Percentiles rank a stretch among this genome's conserved stretches.
These are phyloP conservation scores for Antedon mediterranea DNA, from an alignment of 53 echinoderm and acorn worm species.

Conservation along the genomic window DNA sequence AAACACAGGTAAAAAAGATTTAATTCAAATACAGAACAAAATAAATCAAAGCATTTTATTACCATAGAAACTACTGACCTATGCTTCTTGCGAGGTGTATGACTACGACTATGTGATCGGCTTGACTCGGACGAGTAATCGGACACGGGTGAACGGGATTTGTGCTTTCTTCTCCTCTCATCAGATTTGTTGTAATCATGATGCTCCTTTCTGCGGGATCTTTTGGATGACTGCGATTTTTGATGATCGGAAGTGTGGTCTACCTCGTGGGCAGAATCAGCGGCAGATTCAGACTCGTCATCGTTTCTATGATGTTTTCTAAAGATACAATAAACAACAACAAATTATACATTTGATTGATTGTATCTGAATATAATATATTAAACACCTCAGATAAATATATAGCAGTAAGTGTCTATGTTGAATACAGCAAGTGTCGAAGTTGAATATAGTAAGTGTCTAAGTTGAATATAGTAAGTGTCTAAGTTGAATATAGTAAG, in stretches of 20 bases:
- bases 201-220: not conserved
- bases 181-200: not conserved
- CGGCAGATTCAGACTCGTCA: conserved; percentile 21
- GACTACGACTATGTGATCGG: not conserved
- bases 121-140: not conserved
- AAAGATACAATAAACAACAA: not conserved
- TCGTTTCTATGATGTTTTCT: not conserved
- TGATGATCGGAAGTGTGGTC: not conserved
- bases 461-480: too few relatives aligned
- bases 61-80: not conserved
- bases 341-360: too few relatives aligned
- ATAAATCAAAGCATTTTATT: too few relatives aligned
- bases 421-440: too few relatives aligned
- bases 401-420: too few relatives aligned
- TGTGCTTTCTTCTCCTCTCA: not conserved
- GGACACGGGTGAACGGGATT: not conserved
- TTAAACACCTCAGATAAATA: too few relatives aligned
- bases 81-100: not conserved
- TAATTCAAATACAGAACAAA: too few relatives aligned
- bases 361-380: too few relatives aligned
- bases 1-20: too few relatives aligned
- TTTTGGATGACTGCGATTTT: conserved; percentile 1
- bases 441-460: too few relatives aligned
- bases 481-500: too few relatives aligned
- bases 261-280: conserved; percentile 16